Conservation (phyloP, 2,888 invertebrate species). For the Miltochrista miniata region DNA sequence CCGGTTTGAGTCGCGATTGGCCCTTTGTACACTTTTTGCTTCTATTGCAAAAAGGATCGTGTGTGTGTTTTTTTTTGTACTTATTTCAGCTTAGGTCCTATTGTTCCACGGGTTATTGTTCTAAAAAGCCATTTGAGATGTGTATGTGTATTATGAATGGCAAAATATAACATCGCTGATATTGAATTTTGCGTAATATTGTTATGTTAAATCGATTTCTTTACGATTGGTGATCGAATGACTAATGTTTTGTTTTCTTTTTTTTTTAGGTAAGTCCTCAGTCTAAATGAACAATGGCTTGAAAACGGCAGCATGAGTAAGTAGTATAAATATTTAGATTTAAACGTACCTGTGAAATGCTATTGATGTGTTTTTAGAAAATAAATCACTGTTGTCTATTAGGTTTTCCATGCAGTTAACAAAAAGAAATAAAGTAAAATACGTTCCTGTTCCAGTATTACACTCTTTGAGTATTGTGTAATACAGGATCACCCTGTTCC, state of each 20-base stretch:
- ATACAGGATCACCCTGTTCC: too few relatives aligned
- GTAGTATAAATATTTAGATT: background rate
- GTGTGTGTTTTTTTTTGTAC: constrained; percentile 29
- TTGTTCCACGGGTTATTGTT: constrained; percentile 52
- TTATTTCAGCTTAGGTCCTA: constrained; percentile 32
- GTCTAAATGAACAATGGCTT: background rate
- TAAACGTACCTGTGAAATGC: too few relatives aligned
- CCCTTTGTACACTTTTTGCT: constrained; percentile 53
- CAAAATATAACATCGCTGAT: constrained; percentile 29
- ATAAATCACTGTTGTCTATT: too few relatives aligned
- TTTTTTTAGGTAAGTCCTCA: constrained; percentile 42
- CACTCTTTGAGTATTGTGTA: too few relatives aligned
- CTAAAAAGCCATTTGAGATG: constrained; percentile 39
- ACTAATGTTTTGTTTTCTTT: constrained; percentile 21
- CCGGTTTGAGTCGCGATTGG: constrained; percentile 48
- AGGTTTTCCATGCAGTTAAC: too few relatives aligned
- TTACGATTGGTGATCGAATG: constrained; percentile 12
- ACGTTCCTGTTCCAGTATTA: too few relatives aligned
- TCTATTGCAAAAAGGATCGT: constrained; percentile 38
- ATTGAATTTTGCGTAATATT: constrained; percentile 18
- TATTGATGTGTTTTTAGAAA: too few relatives aligned
- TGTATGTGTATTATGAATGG: constrained; percentile 36
- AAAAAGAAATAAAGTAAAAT: too few relatives aligned
- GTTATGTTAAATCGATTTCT: constrained; percentile 3
- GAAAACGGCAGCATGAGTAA: constrained; percentile 3